Evolutionary conservation across 2,797 vertebrate species (phyloP), one percentile per base, ranked within the genome.

Genomic region (Champsocephalus esox): DNA sequence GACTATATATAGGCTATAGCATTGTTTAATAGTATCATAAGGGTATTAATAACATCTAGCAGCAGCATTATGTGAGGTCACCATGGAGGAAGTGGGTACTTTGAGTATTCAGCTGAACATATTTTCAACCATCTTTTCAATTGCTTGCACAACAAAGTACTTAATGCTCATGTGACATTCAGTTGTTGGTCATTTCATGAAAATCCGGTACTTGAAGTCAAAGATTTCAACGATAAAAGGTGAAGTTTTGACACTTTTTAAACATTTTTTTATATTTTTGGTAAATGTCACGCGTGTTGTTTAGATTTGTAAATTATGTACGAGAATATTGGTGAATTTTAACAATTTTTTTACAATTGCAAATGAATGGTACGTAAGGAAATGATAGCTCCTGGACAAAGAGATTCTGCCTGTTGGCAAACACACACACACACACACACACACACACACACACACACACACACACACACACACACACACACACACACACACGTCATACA

Each of bases 1-100:
- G 1, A 1, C 10, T 11, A 2, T 13, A 9, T 38, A 50, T 38
- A 13, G 21, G 6, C 9, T n/a, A 0, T 0, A 28, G 14, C 13
- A 8, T 16, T 10, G 8, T 10, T 16, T 5, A 3, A 60, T 5
- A 24, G 8, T 44, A 16, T 24, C 1, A 24, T 1, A 60, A 16
- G 4, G 43, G 2, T 46, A 12, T 9, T 48, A 12, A 13, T 21
- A 21, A 59, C 5, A 11, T n/a, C 34, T 1, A 38, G 34, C 34
- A 34, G 34, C 5, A 5, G 34, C 5, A 34, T 34, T 28, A 5
- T 5, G 8, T 1, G 34, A 38, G 34, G 34, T 38, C 34, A 38
- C 34, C 34, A 8, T 34, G 34, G 7, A 38, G 34, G 34, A 38
- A 38, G 34, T 38, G 34, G 34, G 1, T 9, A 38, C 0, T 38